Evolutionary conservation across 2,797 vertebrate species (phyloP).

Genomic region (Heliangelus exortis): DNA sequence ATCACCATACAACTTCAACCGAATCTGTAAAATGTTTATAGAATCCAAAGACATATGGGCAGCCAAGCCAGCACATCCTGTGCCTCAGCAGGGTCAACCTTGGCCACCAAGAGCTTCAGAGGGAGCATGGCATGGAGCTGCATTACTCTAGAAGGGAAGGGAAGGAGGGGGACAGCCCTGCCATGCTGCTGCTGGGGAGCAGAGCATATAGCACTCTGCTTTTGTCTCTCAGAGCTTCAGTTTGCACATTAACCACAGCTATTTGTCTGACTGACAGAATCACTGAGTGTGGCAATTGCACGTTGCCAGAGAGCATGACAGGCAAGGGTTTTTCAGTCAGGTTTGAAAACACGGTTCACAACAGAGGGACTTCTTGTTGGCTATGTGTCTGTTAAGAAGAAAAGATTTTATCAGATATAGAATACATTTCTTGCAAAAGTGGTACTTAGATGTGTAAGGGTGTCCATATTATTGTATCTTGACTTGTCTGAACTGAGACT

Average conservation of each 20-base stretch:
- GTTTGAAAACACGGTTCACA: background rate
- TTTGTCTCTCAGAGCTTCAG: background rate
- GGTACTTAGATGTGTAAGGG: background rate
- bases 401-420: background rate
- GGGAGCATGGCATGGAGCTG: accelerated
- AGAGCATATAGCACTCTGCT: background rate
- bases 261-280: background rate
- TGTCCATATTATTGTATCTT: background rate
- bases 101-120: background rate
- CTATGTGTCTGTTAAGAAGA: background rate
- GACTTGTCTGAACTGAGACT: background rate
- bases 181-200: background rate
- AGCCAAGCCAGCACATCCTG: accelerated
- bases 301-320: background rate
- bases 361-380: background rate
- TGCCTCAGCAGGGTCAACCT: background rate
- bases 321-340: background rate
- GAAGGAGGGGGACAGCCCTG: background rate
- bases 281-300: background rate
- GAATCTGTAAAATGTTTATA: background rate
- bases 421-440: background rate
- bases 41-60: background rate
- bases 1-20: background rate
- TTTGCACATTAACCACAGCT: background rate
- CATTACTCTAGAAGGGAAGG: accelerated